A percentile compares a stretch with the other conserved stretches of the same genome.
phyloP scores from a whole-genome alignment of 2,797 vertebrate species.

The Centroberyx gerrardi region DNA sequence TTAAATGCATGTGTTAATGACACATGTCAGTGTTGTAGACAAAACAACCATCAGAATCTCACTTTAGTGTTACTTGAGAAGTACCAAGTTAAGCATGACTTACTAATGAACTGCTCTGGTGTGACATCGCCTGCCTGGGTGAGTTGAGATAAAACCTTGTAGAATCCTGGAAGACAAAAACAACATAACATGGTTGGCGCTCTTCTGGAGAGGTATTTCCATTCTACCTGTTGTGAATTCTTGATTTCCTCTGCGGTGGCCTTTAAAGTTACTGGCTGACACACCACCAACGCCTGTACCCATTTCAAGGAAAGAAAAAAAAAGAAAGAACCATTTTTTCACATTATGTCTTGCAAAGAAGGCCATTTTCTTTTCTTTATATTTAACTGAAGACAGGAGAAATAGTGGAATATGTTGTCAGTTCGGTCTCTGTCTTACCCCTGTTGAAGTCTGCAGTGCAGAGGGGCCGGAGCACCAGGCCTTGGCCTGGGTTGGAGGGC shows the following conservation, averaged over 20 bases:
- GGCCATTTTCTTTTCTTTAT: not conserved
- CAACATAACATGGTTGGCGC: not conserved
- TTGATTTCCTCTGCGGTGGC: not conserved
- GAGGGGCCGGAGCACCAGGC: slow-evolving; percentile 93
- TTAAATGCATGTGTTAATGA: too few relatives aligned
- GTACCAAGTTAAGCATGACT: slow-evolving; percentile 70
- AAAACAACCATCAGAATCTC: not conserved
- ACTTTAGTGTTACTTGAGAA: not conserved
- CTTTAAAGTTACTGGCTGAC: not conserved
- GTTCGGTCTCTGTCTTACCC: slow-evolving; percentile 82
- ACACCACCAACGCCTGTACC: not conserved
- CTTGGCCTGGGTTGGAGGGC: slow-evolving; percentile 90
- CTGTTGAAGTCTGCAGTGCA: slow-evolving; percentile 91
- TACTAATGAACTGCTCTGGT: slow-evolving; percentile 94
- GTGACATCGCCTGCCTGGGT: slow-evolving; percentile 91
- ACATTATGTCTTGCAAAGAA: not conserved
- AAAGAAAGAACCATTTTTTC: not conserved
- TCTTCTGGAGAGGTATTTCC: not conserved
- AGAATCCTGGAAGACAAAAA: slow-evolving; percentile 87
- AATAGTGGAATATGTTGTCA: not conserved
- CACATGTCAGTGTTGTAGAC: not conserved
- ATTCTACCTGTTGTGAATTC: not conserved
- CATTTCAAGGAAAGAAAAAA: not conserved
- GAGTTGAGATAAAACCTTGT: slow-evolving; percentile 94
- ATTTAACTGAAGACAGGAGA: not conserved